Evolutionary conservation across 30 jellyfish, hydroid and myxozoan species (phyloP).

Genomic region (Chrysaora quinquecirrha): DNA sequence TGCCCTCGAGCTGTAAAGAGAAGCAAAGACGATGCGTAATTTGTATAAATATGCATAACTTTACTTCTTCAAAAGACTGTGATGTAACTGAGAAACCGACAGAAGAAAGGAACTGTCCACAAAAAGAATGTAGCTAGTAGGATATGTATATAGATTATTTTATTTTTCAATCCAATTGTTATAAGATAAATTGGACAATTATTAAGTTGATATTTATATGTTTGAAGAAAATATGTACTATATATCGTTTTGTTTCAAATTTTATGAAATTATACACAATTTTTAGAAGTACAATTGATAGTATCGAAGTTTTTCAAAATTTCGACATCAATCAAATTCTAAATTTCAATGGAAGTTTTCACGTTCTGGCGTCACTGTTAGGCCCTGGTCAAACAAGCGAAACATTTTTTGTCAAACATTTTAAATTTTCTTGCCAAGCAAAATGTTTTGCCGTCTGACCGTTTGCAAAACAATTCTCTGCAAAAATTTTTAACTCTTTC

Average conservation of each 20-base stretch:
- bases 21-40: slow-evolving; percentile 58
- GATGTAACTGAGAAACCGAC: slow-evolving; percentile 43
- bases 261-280: neutral
- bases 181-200: neutral
- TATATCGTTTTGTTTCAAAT: neutral
- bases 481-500: too few species aligned
- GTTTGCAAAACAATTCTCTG: too few species aligned
- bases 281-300: too few species aligned
- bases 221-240: neutral
- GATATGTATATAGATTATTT: neutral
- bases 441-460: too few species aligned
- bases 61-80: slow-evolving; percentile 44
- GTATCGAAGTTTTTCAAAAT: too few species aligned
- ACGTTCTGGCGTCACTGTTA: too few species aligned
- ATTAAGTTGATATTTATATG: neutral
- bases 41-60: slow-evolving; percentile 45
- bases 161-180: slow-evolving; percentile 6
- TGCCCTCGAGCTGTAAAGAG: slow-evolving; percentile 56
- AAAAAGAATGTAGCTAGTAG: slow-evolving; percentile 31
- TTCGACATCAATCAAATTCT: too few species aligned
- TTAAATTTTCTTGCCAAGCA: too few species aligned
- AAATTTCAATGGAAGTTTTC: too few species aligned
- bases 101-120: slow-evolving; percentile 56
- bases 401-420: too few species aligned
- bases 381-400: too few species aligned